These are phyloP conservation scores for Sycobia sp. DNA, from an alignment of 1,140 invertebrate species.

Conservation along the genomic window DNA sequence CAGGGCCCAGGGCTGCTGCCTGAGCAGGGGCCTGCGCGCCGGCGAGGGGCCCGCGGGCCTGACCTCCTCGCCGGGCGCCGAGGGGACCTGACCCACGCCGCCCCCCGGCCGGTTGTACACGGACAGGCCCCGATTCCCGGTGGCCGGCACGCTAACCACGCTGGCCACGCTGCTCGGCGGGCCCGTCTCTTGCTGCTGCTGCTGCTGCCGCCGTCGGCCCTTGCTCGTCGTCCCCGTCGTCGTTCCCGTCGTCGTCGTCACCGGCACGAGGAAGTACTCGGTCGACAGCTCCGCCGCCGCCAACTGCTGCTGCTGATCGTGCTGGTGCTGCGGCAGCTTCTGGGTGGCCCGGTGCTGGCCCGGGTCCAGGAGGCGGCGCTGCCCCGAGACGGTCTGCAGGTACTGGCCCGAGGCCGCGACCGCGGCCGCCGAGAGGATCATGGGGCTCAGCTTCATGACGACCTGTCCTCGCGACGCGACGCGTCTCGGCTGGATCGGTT, in stretches of 20 bases:
- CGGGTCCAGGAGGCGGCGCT: conserved; percentile 35
- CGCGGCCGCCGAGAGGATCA: conserved; percentile 54
- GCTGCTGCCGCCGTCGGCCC: conserved; percentile 40
- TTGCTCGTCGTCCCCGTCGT: conserved; percentile 56
- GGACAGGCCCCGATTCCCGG: conserved; percentile 50
- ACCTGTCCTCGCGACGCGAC: neutral
- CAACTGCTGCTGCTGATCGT: neutral
- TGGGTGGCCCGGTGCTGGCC: neutral
- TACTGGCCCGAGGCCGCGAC: conserved; percentile 40
- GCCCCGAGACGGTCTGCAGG: conserved; percentile 27
- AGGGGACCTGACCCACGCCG: too few species aligned
- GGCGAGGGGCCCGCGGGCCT: too few species aligned
- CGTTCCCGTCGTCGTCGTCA: conserved; percentile 41
- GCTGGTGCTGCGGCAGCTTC: conserved; percentile 5
- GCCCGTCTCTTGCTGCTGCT: conserved; percentile 41
- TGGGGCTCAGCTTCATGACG: conserved; percentile 57
- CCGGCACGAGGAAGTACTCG: conserved; percentile 75
- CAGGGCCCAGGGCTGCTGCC: conserved; percentile 83
- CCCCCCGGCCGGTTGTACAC: conserved; percentile 5
- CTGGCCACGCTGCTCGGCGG: conserved; percentile 53
- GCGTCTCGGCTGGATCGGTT: conserved; percentile 14
- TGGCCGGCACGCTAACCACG: conserved; percentile 53
- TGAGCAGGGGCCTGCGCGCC: conserved; percentile 53
- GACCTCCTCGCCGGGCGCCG: too few species aligned
- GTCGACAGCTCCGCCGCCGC: conserved; percentile 70